Conservation (phyloP, 2,113 vertebrate species). For the Oncorhynchus mykiss region DNA sequence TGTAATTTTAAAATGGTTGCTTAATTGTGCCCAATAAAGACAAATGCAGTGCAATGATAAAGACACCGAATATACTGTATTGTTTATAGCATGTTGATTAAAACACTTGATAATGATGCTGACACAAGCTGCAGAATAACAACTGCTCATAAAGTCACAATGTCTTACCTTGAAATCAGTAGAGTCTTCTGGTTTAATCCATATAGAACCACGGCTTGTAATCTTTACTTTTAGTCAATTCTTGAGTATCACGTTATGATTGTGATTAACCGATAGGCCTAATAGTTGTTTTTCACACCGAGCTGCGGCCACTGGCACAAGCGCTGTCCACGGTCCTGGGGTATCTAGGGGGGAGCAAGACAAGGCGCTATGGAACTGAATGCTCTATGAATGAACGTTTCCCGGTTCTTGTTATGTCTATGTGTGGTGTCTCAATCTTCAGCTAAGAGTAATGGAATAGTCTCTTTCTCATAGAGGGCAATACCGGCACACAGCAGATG, state of each 20-base stretch:
- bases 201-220: slow-evolving; percentile 44
- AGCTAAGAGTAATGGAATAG: slow-evolving; percentile 19
- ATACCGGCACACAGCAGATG: slow-evolving; percentile 22
- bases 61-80: not conserved
- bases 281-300: slow-evolving; percentile 16
- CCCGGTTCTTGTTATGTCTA: not conserved
- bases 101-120: not conserved
- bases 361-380: not conserved
- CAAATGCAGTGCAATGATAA: not conserved
- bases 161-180: slow-evolving; percentile 53
- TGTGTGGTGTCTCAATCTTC: slow-evolving; percentile 12
- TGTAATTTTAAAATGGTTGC: not conserved
- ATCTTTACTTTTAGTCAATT: slow-evolving; percentile 24
- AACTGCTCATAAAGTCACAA: not conserved
- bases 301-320: slow-evolving; percentile 4
- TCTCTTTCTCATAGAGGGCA: slow-evolving; percentile 24
- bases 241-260: not conserved
- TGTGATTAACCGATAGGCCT: slow-evolving; percentile 11
- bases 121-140: not conserved
- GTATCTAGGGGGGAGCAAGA: slow-evolving; percentile 2
- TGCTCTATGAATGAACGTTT: not conserved
- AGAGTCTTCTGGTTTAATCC: slow-evolving; percentile 40
- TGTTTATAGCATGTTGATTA: not conserved
- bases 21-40: too few species aligned
- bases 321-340: slow-evolving; percentile 42